Base-by-base conservation (phyloP, 2,113 vertebrate species). In the Mesocricetus auratus region DNA sequence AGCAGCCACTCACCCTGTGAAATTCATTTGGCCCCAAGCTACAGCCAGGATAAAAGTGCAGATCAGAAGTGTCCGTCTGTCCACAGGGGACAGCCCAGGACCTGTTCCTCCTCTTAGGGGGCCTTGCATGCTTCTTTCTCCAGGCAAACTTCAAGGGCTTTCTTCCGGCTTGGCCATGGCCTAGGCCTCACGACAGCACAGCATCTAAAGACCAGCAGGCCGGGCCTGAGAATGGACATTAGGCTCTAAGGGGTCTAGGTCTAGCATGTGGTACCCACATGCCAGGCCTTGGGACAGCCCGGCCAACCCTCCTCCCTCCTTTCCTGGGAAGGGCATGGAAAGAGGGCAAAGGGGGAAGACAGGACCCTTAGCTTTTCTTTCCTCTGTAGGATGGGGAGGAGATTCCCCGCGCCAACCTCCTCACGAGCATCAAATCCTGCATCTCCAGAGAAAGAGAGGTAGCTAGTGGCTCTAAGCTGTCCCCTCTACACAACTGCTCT, bases 1-100 rank as follows among this genome's bases (percentile, higher is more conserved):
- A 64, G 68, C 10, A 71, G 69, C 33, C 81, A 98, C 99, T 99
- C 96, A 99, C 99, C 99, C 99, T 91, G 98, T 96, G 9, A 99
- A 99, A 0, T 98, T 98, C 96, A 98, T 97, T 92, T 98, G 98
- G 50, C 97, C 95, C 62, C 98, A 69, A 94, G 95, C 66, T 3
- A 95, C 96, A 78, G 98, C 98, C 39, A 99, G 26, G 24, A 99
- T 86, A 64, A 96, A 7, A 0, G 97, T 5, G 6, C 99, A 93
- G 3, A 98, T 58, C 75, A 99, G 83, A 45, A 99, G 96, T 6
- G 13, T 93, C 98, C 73, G 98, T 98, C 99, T 98, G 95, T 86
- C 19, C 73, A 79, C 33, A 0, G 62, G n/a, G 19, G 33, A 0
- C 3, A 15, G 56, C 64, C 50, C 0, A 1, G 22, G 31, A 19